These are phyloP conservation scores for Latrodectus hesperus DNA, from an alignment of 2,888 invertebrate species.

Conservation along the genomic window DNA sequence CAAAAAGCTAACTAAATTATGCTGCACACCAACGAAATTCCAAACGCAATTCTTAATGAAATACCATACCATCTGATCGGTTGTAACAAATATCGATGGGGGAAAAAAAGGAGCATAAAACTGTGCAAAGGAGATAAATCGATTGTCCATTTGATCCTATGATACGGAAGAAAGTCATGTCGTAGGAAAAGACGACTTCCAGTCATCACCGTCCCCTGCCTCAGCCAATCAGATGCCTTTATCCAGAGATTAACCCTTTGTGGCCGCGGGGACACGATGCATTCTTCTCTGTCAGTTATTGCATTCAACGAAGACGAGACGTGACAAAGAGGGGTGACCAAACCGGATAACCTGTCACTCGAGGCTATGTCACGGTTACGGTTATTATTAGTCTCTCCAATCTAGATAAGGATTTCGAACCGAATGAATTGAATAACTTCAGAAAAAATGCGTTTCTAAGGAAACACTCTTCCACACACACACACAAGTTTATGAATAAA, in stretches of 20 bases:
- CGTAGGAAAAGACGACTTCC: conserved; percentile 12
- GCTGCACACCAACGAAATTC: no score
- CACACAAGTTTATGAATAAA: no score
- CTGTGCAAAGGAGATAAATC: not conserved
- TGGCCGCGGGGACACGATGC: conserved; percentile 57
- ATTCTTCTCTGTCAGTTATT: conserved; percentile 69
- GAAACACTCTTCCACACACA: no score
- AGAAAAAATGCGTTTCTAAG: no score
- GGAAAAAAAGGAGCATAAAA: not conserved
- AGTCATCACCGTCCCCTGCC: conserved; percentile 8
- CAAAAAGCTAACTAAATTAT: no score
- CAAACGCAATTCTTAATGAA: no score
- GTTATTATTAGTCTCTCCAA: conserved; percentile 52
- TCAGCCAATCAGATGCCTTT: conserved; percentile 66
- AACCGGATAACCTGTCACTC: conserved; percentile 37
- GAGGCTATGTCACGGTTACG: conserved; percentile 40
- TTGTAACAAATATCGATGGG: not conserved
- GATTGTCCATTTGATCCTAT: conserved; percentile 27
- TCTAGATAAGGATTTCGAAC: no score
- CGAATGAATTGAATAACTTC: no score
- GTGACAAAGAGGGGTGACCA: conserved; percentile 40
- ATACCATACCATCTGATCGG: no score
- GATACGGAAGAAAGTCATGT: not conserved
- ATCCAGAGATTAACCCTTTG: conserved; percentile 68
- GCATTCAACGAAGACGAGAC: conserved; percentile 54